Base-by-base conservation (phyloP, 2,888 invertebrate genomes). In the Nesidiocoris tenuis region DNA sequence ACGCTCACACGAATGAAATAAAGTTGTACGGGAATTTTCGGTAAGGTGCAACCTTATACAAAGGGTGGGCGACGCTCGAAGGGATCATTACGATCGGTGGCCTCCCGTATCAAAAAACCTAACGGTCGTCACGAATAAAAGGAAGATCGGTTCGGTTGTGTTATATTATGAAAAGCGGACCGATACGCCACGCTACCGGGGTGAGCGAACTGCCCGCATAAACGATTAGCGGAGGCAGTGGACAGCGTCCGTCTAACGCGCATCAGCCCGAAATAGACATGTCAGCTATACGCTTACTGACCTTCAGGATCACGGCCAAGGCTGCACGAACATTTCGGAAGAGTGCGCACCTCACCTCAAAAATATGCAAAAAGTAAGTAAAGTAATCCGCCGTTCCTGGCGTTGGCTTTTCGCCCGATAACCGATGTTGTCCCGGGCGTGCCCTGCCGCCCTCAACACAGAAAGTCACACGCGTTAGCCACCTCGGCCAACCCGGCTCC, bases 41-140 rank as follows among this genome's bases (percentile, higher is more conserved):
- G 12, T 39, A 39, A 39, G n/a, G n/a, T n/a, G n/a, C n/a, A n/a
- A n/a, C 39, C 5, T 39, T 39, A 39, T 12, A 39, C 39, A 39
- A 39, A 39, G 12, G 39, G 39, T n/a, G n/a, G 39, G 5, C 3
- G 39, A 12, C 39, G 39, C 39, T 39, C 39, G 39, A 39, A 39
- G 65, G 39, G 65, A 39, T 17, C 5, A 65, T 65, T 65, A 65
- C 54, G 25, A 65, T 65, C 39, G 19, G 19, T 23, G 39, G 39
- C 18, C 19, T 65, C 54, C 65, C 25, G 39, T 65, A 19, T 39
- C 54, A 39, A 39, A 17, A 17, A 39, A 25, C 1, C 22, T 55
- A 67, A 67, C 67, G 67, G 67, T 67, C 39, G 54, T 55, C 56
- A 22, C 67, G 67, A 67, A 67, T 67, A 67, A 67, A 67, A 56